A percentile compares a stretch with the other conserved stretches of the same genome.
Evolutionary conservation across 2,888 invertebrate genomes (phyloP).

Genomic region (Coelopa pilipes): DNA sequence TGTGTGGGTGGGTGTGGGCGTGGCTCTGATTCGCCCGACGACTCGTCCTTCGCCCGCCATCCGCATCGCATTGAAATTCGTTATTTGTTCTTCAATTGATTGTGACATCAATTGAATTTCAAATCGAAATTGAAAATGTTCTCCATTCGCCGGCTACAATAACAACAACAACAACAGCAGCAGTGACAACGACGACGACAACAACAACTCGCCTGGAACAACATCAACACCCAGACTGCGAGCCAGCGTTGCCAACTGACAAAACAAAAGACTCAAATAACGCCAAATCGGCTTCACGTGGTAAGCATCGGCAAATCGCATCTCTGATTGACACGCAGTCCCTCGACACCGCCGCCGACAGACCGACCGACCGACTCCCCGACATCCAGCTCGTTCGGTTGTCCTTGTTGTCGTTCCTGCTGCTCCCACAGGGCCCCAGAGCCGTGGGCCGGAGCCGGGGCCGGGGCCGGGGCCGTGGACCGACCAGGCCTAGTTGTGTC

Average conservation of each 20-base stretch:
- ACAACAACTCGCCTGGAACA: not conserved
- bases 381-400: not conserved
- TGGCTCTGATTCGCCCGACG: slow-evolving; percentile 1
- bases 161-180: slow-evolving; percentile 10
- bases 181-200: not conserved
- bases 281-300: slow-evolving; percentile 26
- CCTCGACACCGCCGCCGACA: too few species aligned
- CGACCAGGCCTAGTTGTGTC: too few species aligned
- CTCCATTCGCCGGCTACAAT: not conserved
- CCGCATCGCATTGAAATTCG: slow-evolving; percentile 30
- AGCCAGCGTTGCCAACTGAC: not conserved
- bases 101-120: slow-evolving; percentile 39
- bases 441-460: too few species aligned
- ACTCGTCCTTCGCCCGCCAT: slow-evolving; percentile 9
- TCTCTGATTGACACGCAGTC: slow-evolving; percentile 28
- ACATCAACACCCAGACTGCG: not conserved
- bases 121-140: slow-evolving; percentile 34
- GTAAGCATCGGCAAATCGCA: slow-evolving; percentile 29
- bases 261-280: not conserved
- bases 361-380: too few species aligned
- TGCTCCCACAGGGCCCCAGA: not conserved
- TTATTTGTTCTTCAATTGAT: slow-evolving; percentile 39
- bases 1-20: not conserved
- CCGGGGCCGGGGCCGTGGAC: too few species aligned
- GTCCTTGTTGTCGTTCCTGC: not conserved